Percentiles rank a stretch among this genome's conserved stretches.
Conservation (phyloP, 2,888 invertebrate genomes). For the Amphipoea lucens region DNA sequence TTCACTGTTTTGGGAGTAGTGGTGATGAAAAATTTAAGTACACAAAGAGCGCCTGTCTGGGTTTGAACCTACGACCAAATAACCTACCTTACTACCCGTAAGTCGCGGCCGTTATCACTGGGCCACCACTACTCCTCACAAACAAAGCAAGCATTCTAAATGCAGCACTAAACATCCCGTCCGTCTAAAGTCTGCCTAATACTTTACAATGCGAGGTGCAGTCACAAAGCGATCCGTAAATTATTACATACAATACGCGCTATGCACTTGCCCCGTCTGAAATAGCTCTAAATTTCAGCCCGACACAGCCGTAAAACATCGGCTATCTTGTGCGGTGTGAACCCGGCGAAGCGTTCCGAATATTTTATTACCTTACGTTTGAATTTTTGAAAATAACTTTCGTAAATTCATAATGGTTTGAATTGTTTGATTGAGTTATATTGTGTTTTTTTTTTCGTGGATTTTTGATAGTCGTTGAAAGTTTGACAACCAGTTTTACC, state of each 20-base stretch:
- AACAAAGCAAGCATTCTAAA: neutral
- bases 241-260: slow-evolving; percentile 57
- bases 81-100: neutral
- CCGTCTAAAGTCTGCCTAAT: slow-evolving; percentile 23
- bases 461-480: too few relatives aligned
- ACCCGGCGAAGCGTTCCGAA: slow-evolving; percentile 49
- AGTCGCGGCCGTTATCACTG: neutral
- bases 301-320: slow-evolving; percentile 57
- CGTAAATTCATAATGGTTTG: slow-evolving; percentile 24
- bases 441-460: neutral
- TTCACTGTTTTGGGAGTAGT: neutral
- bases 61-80: neutral
- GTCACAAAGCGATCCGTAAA: slow-evolving; percentile 58
- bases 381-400: slow-evolving; percentile 60
- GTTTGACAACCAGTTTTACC: too few relatives aligned
- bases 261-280: slow-evolving; percentile 54
- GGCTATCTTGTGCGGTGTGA: slow-evolving; percentile 60
- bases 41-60: neutral
- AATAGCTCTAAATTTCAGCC: slow-evolving; percentile 55
- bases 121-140: too few relatives aligned
- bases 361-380: slow-evolving; percentile 58
- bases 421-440: neutral
- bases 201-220: slow-evolving; percentile 25
- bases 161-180: slow-evolving; percentile 2
- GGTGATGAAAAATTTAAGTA: neutral